phyloP scores from a whole-genome alignment of 1,140 invertebrate species.

The Drosophila equinoxialis region DNA sequence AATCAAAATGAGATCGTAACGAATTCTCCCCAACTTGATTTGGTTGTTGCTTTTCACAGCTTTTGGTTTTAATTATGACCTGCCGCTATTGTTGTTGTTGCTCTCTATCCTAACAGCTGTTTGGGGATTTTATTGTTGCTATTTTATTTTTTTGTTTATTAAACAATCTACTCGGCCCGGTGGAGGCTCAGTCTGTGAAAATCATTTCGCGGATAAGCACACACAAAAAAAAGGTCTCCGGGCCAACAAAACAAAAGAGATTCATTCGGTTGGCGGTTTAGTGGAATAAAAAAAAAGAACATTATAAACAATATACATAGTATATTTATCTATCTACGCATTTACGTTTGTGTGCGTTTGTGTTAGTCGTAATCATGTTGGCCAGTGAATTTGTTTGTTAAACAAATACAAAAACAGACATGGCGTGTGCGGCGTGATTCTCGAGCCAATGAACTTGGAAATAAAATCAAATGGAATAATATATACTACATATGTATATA shows the following conservation, averaged over 20 bases:
- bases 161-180: constrained; percentile 49
- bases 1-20: constrained; percentile 78
- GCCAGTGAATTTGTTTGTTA: constrained; percentile 10
- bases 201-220: constrained; percentile 71
- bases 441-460: constrained; percentile 47
- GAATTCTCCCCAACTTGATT: constrained; percentile 49
- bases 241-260: constrained; percentile 6
- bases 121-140: constrained; percentile 42
- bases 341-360: background rate
- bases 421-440: constrained; percentile 43
- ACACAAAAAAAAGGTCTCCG: constrained; percentile 36
- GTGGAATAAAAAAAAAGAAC: background rate
- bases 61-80: constrained; percentile 65
- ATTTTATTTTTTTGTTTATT: constrained; percentile 68
- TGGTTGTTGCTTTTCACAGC: constrained; percentile 37
- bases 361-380: background rate
- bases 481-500: background rate
- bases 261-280: background rate
- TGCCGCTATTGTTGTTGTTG: constrained; percentile 38
- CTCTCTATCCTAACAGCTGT: constrained; percentile 22
- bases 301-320: constrained; percentile 6
- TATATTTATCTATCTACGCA: background rate
- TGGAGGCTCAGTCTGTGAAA: constrained; percentile 62
- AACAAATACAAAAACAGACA: constrained; percentile 13
- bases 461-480: constrained; percentile 2